Evolutionary conservation across 2,888 invertebrate species (phyloP), one percentile per base, ranked within the genome.

Genomic region (Tipula lateralis): DNA sequence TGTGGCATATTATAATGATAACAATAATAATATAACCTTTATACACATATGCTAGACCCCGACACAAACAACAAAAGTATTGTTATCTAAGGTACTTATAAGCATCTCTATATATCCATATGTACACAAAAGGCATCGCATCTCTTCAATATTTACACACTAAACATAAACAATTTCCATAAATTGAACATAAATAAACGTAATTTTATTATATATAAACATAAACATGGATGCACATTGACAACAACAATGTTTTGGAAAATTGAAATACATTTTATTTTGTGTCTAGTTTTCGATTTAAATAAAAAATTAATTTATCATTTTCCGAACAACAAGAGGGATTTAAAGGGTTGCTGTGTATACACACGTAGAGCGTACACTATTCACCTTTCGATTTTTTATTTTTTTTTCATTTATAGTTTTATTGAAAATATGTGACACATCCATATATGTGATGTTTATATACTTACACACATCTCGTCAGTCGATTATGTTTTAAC

Each of bases 161-260:
- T n/a, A 44, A 66, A 24, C 66, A 66, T 7, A 66, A 66, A 66
- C 66, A 66, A 66, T 66, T 66, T 66, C 66, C 66, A 66, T 66
- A 66, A 66, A 66, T 66, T 66, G 66, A 66, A 66, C 66, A 66
- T 66, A 66, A 66, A 66, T 66, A 66, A 66, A 66, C 66, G 66
- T 66, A 66, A 66, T 66, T 66, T 66, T 24, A 66, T 66, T 66
- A 24, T 66, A 66, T 9, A 66, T 66, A 66, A 66, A 66, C 66
- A 66, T 66, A 66, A 66, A 66, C 66, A 66, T 24, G 66, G 9
- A 66, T 66, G 24, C 66, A 66, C 24, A 66, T 66, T 66, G 66
- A 66, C 66, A 24, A 66, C 66, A 66, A 66, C 66, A 66, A 66
- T 66, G 24, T 12, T n/a, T 66, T 66, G 66, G 66, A 66, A 66